phyloP scores from a whole-genome alignment of 2,888 invertebrate genomes.

The Drosophila infuscata region DNA sequence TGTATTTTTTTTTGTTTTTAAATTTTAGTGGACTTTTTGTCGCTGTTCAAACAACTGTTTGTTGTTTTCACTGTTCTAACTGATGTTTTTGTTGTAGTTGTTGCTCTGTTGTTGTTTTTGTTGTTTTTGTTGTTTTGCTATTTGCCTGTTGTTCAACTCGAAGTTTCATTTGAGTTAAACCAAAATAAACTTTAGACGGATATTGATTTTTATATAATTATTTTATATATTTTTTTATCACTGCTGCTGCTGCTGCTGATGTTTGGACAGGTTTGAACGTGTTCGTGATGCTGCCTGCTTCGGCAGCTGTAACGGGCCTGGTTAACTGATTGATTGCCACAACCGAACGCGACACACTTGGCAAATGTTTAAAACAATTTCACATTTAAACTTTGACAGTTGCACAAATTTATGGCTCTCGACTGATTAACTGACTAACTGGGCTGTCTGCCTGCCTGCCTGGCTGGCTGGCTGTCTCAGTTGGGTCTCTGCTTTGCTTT shows the following conservation, averaged over 20 bases:
- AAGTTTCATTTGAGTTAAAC: conserved; percentile 63
- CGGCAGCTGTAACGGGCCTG: conserved; percentile 33
- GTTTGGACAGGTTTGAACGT: conserved; percentile 23
- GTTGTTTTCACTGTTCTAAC: conserved; percentile 18
- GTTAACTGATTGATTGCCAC: conserved; percentile 69
- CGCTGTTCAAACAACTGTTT: conserved; percentile 23
- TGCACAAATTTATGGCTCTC: conserved; percentile 43
- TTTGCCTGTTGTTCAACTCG: conserved; percentile 40
- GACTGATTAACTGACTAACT: conserved; percentile 22
- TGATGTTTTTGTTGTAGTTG: conserved; percentile 19
- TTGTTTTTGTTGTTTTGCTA: conserved; percentile 13
- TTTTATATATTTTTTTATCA: conserved; percentile 16
- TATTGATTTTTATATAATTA: conserved; percentile 82
- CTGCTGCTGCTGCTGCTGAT: conserved; percentile 16
- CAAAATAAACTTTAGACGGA: conserved; percentile 86
- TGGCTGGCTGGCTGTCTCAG: conserved; percentile 35
- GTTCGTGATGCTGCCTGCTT: conserved; percentile 23
- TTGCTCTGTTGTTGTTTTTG: conserved; percentile 20
- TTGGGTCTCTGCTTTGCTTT: conserved; percentile 43
- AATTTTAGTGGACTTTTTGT: conserved; percentile 25
- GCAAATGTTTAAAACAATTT: conserved; percentile 55
- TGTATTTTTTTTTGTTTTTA: background rate
- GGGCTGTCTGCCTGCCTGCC: conserved; percentile 23
- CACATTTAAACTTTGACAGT: conserved; percentile 53
- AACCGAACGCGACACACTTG: conserved; percentile 52